Conservation (phyloP, 2,113 vertebrate genomes). For the Melanostigma gelatinosum region DNA sequence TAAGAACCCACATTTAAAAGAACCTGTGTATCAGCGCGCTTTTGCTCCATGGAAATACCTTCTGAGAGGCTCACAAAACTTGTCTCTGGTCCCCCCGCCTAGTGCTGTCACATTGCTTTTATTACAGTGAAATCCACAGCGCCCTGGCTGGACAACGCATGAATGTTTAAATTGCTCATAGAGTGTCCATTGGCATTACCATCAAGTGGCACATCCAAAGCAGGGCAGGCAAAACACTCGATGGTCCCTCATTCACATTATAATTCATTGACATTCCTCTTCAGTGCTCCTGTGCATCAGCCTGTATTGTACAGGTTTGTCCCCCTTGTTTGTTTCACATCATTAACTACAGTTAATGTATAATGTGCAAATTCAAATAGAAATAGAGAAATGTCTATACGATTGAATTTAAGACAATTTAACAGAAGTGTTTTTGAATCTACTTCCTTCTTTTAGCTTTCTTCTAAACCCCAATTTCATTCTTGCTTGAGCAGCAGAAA, state of each 20-base stretch:
- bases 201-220: slow-evolving; percentile 85
- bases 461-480: slow-evolving; percentile 10
- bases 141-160: slow-evolving; percentile 86
- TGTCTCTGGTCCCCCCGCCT: slow-evolving; percentile 72
- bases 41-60: slow-evolving; percentile 28
- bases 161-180: slow-evolving; percentile 90
- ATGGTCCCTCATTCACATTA: slow-evolving; percentile 76
- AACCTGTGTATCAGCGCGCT: slow-evolving; percentile 15
- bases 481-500: slow-evolving; percentile 36
- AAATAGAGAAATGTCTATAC: slow-evolving; percentile 22
- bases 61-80: slow-evolving; percentile 54
- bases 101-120: slow-evolving; percentile 88
- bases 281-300: slow-evolving; percentile 57
- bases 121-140: slow-evolving; percentile 80
- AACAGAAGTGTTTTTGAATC: slow-evolving; percentile 21
- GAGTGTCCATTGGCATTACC: slow-evolving; percentile 87
- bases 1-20: neutral
- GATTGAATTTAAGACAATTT: slow-evolving; percentile 20
- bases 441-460: neutral
- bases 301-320: slow-evolving; percentile 47
- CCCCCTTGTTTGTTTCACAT: slow-evolving; percentile 55
- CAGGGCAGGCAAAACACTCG: slow-evolving; percentile 76
- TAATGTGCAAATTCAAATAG: slow-evolving; percentile 22
- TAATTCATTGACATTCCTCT: slow-evolving; percentile 77
- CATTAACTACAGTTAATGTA: slow-evolving; percentile 32